A percentile compares a stretch with the other conserved stretches of the same genome.
Evolutionary conservation across 2,888 invertebrate genomes (phyloP).

Genomic region (Leptopterna dolabrata): DNA sequence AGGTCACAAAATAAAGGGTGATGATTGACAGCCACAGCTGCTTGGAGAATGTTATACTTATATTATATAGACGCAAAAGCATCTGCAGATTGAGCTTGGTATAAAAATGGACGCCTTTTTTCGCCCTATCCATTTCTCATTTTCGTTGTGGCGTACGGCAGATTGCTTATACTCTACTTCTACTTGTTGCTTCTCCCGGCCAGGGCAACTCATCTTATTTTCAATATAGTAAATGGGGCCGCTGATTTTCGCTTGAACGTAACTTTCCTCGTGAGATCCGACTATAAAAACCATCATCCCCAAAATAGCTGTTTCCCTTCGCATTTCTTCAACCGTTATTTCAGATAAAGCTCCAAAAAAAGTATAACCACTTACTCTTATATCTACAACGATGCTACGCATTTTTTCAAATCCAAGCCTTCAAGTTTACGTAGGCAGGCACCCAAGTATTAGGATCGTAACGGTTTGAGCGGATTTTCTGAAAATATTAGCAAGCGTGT

Average conservation of each 20-base stretch:
- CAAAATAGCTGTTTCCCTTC: no score
- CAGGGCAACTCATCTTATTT: constrained; percentile 29
- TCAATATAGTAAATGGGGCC: constrained; percentile 7
- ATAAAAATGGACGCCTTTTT: constrained; percentile 15
- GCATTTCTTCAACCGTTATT: no score
- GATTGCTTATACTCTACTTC: constrained; percentile 23
- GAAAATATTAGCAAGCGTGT: no score
- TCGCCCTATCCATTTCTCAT: constrained; percentile 37
- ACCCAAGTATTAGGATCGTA: no score
- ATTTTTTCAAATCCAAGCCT: no score
- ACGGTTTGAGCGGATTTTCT: no score
- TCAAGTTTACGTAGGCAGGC: no score
- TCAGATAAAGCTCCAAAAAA: no score
- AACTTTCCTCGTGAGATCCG: background rate
- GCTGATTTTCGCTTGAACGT: background rate
- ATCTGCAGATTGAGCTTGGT: background rate
- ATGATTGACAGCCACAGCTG: background rate
- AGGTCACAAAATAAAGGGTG: background rate
- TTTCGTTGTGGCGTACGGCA: constrained; percentile 23
- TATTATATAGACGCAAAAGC: background rate
- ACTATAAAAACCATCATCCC: background rate
- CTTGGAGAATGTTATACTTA: background rate
- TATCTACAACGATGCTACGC: no score
- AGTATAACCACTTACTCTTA: no score
- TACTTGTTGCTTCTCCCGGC: constrained; percentile 32